Evolutionary conservation across 2,797 vertebrate genomes (phyloP), one percentile per base, ranked within the genome.

Genomic region (Darevskia nairensis): DNA sequence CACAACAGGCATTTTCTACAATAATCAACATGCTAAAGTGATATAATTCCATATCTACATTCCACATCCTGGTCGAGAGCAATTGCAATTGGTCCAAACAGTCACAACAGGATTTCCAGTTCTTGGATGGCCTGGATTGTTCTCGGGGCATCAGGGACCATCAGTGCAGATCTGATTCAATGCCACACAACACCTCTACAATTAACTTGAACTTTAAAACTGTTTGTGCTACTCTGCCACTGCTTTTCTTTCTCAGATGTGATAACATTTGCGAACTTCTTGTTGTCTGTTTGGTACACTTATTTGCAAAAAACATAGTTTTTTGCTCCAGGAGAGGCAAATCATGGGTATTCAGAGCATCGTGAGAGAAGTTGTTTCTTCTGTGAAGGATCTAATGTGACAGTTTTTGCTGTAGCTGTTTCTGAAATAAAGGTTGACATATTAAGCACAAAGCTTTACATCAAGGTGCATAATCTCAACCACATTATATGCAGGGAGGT

Each of bases 401-500:
- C 59, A 80, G 80, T 64, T 89, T 90, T 69, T 89, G 2, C 32
- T 90, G 59, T 41, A 89, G 75, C n/a, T 93, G 21, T 27, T 94
- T 92, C 87, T 86, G 3, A 89, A 82, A 92, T 82, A 89, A 90
- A 93, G 29, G 29, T 3, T 92, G 68, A 90, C 89, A 84, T 2
- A 85, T 82, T 86, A 79, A 69, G 88, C 29, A 89, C 11, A 92
- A 91, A 90, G 1, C 3, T 59, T 86, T 91, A 66, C 5, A 88
- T 81, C 46, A 94, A 92, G 89, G 90, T 2, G 25, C 61, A 86
- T 84, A 77, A 85, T 85, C 71, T 88, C 69, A 86, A 1, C 59
- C 79, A 5, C 0, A 19, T 79, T 80, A 82, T 55, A 88, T 55
- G 82, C 44, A 82, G 6, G 32, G 35, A 94, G 35, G 79, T 82